Conservation (phyloP, 1,140 invertebrate species). For the Pseudachorutes palmiensis region DNA sequence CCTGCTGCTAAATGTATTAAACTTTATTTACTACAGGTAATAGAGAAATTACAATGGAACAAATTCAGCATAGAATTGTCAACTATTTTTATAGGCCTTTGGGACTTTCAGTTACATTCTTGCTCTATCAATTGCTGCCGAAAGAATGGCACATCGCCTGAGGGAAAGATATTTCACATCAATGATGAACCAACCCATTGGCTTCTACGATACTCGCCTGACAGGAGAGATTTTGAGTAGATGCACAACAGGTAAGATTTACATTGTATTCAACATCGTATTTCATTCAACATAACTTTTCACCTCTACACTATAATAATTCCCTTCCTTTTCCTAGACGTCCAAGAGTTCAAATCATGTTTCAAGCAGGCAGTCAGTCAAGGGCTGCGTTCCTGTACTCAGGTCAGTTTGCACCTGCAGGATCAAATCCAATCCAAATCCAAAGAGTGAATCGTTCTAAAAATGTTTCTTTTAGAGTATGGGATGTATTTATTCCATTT, state of each 20-base stretch:
- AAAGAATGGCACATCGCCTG: slow-evolving; percentile 70
- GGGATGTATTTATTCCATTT: slow-evolving; percentile 67
- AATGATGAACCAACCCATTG: slow-evolving; percentile 76
- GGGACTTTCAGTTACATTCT: slow-evolving; percentile 86
- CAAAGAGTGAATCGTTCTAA: slow-evolving; percentile 5
- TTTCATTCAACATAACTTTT: not conserved
- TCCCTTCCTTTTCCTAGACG: slow-evolving; percentile 73
- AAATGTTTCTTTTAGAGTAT: slow-evolving; percentile 50
- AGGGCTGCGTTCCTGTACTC: slow-evolving; percentile 71
- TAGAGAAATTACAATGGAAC: not conserved
- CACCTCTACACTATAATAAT: not conserved
- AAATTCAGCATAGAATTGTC: not conserved
- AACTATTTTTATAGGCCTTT: slow-evolving; percentile 54
- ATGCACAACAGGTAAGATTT: slow-evolving; percentile 80
- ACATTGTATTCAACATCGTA: not conserved
- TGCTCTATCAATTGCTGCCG: slow-evolving; percentile 72
- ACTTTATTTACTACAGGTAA: slow-evolving; percentile 1
- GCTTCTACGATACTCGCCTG: slow-evolving; percentile 81
- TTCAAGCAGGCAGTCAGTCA: slow-evolving; percentile 87
- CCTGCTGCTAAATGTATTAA: not conserved
- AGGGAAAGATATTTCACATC: slow-evolving; percentile 72
- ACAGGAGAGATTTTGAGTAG: slow-evolving; percentile 85
- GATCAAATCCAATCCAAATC: no score
- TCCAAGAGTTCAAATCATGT: slow-evolving; percentile 93
- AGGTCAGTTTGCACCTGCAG: no score